Evolutionary conservation across 1,140 invertebrate species (phyloP), one percentile per base, ranked within the genome.

Genomic region (Hestina assimilis): DNA sequence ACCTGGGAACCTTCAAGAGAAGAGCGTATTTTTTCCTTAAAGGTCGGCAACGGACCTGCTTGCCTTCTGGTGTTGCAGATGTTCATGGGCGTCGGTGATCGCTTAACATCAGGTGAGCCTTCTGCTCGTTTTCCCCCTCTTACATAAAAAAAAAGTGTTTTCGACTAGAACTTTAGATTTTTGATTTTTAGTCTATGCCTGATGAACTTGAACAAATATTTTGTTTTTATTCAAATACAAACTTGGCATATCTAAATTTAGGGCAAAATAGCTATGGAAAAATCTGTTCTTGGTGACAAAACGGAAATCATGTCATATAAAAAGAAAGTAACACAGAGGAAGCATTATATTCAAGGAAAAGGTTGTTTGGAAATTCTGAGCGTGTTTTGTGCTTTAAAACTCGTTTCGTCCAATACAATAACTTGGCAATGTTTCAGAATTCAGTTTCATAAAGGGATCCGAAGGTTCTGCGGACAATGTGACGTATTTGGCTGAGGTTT

Each of bases 301-400:
- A 42, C 38, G 42, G 48, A 52, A 51, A 68, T 54, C 28, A 45
- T 40, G 55, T 47, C 60, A 59, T 59, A 62, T 52, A 52, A 55
- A 59, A 58, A 51, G 41, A 46, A 26, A 38, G 24, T 47, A 59
- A 41, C 28, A 64, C 52, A 59, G 43, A 47, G 55, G 59, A 63
- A 59, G 59, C 63, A 62, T 63, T 66, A 61, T 53, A 52, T 66
- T 66, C 61, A 55, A 66, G 58, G 59, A 59, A 70, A 67, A 58
- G 63, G 45, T 33, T 51, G 55, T 69, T 60, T 58, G 51, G 62
- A 59, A 72, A 69, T 72, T 66, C 63, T 62, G 54, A 59, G 55
- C 62, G 61, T 66, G 69, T 72, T 72, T 69, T 69, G 66, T 66
- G 63, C 60, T 66, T 65, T 66, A 59, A 63, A 72, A 69, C 52